Evolutionary conservation across 2,888 invertebrate genomes (phyloP), one percentile per base, ranked within the genome.

Genomic region (Drosophila fungiperda): DNA sequence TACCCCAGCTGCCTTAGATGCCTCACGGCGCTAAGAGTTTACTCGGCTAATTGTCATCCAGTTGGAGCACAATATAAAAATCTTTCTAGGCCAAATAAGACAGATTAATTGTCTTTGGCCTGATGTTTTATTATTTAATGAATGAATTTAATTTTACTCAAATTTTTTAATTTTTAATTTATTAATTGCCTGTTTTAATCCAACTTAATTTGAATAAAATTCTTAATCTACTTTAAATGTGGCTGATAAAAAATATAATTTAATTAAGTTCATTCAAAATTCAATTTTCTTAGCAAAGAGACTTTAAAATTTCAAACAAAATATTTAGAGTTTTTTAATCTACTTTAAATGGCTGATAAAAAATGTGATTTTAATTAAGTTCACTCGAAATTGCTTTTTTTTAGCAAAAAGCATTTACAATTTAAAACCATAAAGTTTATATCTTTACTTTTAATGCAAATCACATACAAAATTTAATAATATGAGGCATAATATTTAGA

Each of bases 71-170:
- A n/a, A 12, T 36, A 9, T 17, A 20, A 50, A 75, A 59, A 26
- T 45, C 67, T 79, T 71, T 76, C 71, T 73, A 69, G 74, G 79
- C 66, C 58, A 76, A 61, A 57, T 29, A 11, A 50, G 11, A 12
- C 17, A n/a, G 50, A 50, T 29, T 29, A 29, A n/a, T 50, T 50
- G n/a, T 12, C 2, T 12, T 55, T 26, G 26, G 36, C 11, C 35
- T 36, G 26, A 23, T 12, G 35, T 1, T 35, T 15, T 9, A 17
- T 9, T 17, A 23, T 23, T 23, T 20, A 35, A 23, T 45, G 23
- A 45, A 45, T 45, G 45, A 23, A 45, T 23, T 45, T 45, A 23
- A 45, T 15, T 45, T 23, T 4, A 45, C 23, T 23, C 12, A 1
- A 20, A 42, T 12, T 42, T 42, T 11, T 20, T 20, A 42, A 42